Evolutionary conservation across 1,140 invertebrate species (phyloP).

Genomic region (Drosophila ironensis): DNA sequence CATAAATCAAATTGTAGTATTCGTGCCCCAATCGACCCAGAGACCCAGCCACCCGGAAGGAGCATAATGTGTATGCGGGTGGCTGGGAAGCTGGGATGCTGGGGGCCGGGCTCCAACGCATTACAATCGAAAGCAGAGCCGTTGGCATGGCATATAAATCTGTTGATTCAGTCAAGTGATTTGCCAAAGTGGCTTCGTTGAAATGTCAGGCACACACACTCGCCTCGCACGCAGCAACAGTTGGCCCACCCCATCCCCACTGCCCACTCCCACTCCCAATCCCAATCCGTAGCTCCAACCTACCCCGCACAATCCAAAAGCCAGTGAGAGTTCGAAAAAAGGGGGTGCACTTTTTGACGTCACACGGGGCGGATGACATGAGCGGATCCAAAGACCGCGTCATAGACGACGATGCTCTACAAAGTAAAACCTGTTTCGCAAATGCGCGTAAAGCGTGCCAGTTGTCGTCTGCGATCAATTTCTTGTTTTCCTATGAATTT

Average conservation of each 20-base stretch:
- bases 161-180: constrained; percentile 81
- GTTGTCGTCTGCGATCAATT: not conserved
- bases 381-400: constrained; percentile 24
- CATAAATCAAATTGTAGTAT: constrained; percentile 71
- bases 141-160: constrained; percentile 65
- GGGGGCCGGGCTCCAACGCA: constrained; percentile 9
- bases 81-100: not conserved
- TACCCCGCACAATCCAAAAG: constrained; percentile 6
- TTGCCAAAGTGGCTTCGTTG: constrained; percentile 80
- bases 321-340: constrained; percentile 13
- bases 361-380: constrained; percentile 28
- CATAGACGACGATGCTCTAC: constrained; percentile 9
- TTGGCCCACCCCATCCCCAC: constrained; percentile 33
- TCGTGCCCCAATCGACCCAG: constrained; percentile 25
- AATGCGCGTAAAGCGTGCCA: constrained; percentile 19
- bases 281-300: constrained; percentile 6
- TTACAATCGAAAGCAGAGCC: constrained; percentile 52
- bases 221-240: constrained; percentile 52
- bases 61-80: constrained; percentile 26
- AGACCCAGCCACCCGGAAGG: constrained; percentile 32
- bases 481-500: constrained; percentile 34
- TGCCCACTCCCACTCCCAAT: not conserved
- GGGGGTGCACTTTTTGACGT: constrained; percentile 50
- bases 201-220: constrained; percentile 71
- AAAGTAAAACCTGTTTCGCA: constrained; percentile 39